Evolutionary conservation across 2,797 vertebrate genomes (phyloP).

Genomic region (Ptychadena robeensis): DNA sequence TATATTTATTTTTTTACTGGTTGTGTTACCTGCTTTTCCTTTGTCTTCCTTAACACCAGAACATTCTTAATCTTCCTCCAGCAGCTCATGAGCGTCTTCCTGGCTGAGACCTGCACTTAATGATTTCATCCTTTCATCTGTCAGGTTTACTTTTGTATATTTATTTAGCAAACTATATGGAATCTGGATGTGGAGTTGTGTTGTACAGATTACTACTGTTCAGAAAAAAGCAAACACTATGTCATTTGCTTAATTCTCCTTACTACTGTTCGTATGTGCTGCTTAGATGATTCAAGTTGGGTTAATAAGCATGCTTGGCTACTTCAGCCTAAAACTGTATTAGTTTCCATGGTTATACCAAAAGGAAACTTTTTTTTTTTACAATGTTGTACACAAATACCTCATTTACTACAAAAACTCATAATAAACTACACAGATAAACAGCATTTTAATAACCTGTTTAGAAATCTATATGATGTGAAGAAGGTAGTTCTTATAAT

Average conservation of each 20-base stretch:
- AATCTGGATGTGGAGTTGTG: neutral
- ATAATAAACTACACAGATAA: neutral
- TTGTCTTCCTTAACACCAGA: constrained; percentile 35
- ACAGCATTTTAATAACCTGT: too few relatives aligned
- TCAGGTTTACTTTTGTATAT: neutral
- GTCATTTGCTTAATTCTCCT: too few relatives aligned
- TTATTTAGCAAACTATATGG: neutral
- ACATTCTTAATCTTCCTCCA: constrained; percentile 50
- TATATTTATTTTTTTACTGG: neutral
- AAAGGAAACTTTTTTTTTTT: too few relatives aligned
- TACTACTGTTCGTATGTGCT: too few relatives aligned
- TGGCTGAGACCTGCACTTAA: neutral
- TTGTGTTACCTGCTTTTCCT: neutral
- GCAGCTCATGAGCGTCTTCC: constrained; percentile 50
- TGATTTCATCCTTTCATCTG: neutral
- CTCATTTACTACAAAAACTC: neutral
- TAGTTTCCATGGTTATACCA: neutral
- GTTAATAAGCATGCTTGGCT: neutral
- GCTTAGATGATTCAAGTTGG: neutral
- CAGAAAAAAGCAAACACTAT: too few relatives aligned
- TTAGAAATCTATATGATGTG: neutral
- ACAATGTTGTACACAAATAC: too few relatives aligned
- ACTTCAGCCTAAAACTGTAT: neutral
- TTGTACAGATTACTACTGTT: neutral
- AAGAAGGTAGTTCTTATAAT: neutral